Conservation (phyloP, 2,888 invertebrate genomes). For the Tipula helvola region DNA sequence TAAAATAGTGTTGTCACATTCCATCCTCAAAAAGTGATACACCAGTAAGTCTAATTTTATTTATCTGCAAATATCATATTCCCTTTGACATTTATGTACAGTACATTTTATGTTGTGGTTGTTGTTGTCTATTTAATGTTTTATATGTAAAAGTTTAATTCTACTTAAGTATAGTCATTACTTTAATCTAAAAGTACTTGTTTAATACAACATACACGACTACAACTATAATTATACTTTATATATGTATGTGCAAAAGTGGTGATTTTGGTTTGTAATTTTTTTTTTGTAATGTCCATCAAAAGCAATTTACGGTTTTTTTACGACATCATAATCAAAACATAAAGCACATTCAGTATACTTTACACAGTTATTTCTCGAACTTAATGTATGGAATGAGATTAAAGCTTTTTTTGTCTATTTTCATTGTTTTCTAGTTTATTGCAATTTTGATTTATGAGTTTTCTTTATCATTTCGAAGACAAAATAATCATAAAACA, state of each 20-base stretch:
- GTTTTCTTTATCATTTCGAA: background rate
- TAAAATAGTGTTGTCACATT: no score
- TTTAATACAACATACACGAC: background rate
- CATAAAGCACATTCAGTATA: background rate
- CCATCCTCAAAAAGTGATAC: no score
- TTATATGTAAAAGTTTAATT: background rate
- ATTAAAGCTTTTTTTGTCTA: background rate
- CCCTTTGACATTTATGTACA: background rate
- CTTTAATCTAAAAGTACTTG: background rate
- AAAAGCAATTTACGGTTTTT: background rate
- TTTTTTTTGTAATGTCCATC: background rate
- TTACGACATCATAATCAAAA: background rate
- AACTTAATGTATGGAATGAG: background rate
- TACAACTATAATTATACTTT: background rate
- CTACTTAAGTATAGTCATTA: background rate
- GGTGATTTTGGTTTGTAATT: background rate
- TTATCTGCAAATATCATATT: background rate
- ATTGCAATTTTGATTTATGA: conserved; percentile 4
- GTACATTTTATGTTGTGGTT: background rate
- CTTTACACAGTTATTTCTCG: background rate
- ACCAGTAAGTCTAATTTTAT: background rate
- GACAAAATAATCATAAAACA: background rate
- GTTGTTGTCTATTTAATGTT: background rate
- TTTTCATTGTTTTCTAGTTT: background rate
- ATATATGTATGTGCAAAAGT: background rate